Evolutionary conservation across 2,888 invertebrate species (phyloP).

Genomic region (Chymomyza procnemis): DNA sequence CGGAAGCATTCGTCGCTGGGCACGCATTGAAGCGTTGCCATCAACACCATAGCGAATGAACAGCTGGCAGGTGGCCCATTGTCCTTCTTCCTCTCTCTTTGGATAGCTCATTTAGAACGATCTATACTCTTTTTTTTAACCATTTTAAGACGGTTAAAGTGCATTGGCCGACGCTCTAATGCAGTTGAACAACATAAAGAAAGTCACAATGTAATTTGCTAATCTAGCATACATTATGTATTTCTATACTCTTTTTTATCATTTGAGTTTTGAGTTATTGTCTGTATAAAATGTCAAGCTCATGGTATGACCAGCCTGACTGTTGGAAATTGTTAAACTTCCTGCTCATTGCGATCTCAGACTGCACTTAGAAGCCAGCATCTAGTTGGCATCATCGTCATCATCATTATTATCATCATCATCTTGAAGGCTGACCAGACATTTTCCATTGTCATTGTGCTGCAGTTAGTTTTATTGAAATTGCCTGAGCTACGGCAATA

Average conservation of each 20-base stretch:
- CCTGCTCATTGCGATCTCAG: constrained; percentile 13
- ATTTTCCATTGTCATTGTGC: constrained; percentile 53
- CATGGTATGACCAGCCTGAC: not conserved
- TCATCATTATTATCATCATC: no score
- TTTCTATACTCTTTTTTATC: constrained; percentile 53
- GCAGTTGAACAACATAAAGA: not conserved
- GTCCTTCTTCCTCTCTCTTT: constrained; percentile 10
- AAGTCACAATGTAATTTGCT: constrained; percentile 53
- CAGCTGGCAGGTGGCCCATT: constrained; percentile 3
- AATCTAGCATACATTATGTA: constrained; percentile 66
- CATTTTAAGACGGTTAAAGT: constrained; percentile 33
- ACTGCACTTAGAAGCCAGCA: not conserved
- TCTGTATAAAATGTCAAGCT: not conserved
- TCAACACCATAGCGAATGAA: constrained; percentile 42
- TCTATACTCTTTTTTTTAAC: not conserved
- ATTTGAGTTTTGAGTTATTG: not conserved
- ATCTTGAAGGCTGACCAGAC: constrained; percentile 7
- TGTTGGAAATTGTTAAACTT: not conserved
- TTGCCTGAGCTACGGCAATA: constrained; percentile 41
- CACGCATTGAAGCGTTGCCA: constrained; percentile 73
- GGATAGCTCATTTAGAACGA: no score
- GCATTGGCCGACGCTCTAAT: constrained; percentile 36
- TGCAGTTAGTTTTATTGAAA: constrained; percentile 40
- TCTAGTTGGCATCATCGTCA: not conserved
- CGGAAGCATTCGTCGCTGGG: constrained; percentile 76